phyloP scores from a whole-genome alignment of 2,113 vertebrate species.

The Centrocercus urophasianus region DNA sequence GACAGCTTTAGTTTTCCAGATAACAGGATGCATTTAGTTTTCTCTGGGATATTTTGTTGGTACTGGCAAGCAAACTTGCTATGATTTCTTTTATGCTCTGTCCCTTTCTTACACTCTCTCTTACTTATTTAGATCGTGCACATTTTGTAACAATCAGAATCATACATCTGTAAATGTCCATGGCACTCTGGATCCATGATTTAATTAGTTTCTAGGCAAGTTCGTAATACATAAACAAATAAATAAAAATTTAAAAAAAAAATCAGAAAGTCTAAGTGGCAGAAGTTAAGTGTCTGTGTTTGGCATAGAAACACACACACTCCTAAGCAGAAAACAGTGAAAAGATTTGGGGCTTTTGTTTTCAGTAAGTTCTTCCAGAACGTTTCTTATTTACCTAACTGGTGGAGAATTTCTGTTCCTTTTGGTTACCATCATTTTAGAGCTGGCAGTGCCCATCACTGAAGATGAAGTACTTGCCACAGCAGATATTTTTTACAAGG shows the following conservation, averaged over 20 bases:
- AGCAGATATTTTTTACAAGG: background rate
- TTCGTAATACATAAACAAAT: background rate
- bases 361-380: background rate
- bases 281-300: background rate
- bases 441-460: background rate
- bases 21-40: background rate
- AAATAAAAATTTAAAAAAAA: background rate
- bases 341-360: fast-evolving
- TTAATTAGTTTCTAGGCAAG: background rate
- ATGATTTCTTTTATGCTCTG: background rate
- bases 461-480: background rate
- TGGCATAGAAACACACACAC: background rate
- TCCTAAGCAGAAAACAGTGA: background rate
- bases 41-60: background rate
- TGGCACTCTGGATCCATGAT: background rate
- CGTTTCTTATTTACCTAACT: background rate
- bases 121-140: background rate
- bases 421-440: background rate
- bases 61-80: background rate
- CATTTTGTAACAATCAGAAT: background rate
- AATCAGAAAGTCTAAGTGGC: background rate
- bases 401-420: background rate
- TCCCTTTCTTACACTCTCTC: background rate
- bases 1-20: background rate
- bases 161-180: background rate